A percentile compares a stretch with the other conserved stretches of the same genome.
phyloP scores from a whole-genome alignment of 2,113 vertebrate genomes.

The Nothoprocta pentlandii region DNA sequence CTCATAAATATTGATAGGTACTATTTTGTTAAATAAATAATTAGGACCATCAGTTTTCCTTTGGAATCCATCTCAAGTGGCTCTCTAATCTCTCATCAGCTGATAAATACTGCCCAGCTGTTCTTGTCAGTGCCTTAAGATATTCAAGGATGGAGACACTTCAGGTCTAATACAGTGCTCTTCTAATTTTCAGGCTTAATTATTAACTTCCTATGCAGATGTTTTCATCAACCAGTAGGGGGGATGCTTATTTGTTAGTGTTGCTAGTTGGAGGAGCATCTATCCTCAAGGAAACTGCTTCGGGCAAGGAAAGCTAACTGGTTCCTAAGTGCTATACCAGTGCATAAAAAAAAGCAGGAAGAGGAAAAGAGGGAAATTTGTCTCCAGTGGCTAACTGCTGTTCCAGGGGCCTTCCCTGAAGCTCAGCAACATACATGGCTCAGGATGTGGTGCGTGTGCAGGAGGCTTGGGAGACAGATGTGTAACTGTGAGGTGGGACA shows the following conservation, averaged over 20 bases:
- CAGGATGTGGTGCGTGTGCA: rapidly evolving
- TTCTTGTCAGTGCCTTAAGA: not conserved
- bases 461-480: not conserved
- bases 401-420: not conserved
- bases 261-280: not conserved
- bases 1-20: constrained; percentile 20
- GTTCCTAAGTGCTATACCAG: not conserved
- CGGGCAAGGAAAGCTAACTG: not conserved
- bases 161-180: not conserved
- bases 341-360: not conserved
- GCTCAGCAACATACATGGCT: not conserved
- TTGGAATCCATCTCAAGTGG: not conserved
- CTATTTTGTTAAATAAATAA: constrained; percentile 34
- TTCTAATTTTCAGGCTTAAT: not conserved
- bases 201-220: not conserved
- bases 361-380: not conserved
- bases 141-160: not conserved
- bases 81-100: not conserved
- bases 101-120: not conserved
- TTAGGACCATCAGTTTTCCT: not conserved
- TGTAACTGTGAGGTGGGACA: not conserved
- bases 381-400: not conserved
- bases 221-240: not conserved
- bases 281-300: not conserved
- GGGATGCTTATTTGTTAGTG: not conserved